phyloP scores from a whole-genome alignment of 2,888 invertebrate genomes.

The Hypomecis punctinalis region DNA sequence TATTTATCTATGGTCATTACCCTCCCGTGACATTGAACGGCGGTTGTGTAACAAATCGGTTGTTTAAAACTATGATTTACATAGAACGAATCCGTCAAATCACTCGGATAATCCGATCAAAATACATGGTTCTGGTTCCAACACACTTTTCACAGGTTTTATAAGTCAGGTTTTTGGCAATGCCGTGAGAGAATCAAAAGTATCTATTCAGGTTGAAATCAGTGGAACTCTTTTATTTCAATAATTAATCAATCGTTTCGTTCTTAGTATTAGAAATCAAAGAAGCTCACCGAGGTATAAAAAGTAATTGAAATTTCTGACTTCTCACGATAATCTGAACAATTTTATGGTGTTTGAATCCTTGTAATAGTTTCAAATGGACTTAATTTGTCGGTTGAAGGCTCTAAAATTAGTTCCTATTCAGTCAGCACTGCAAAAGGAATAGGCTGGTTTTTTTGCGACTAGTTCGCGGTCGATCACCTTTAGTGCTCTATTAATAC shows the following conservation, averaged over 20 bases:
- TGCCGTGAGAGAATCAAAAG: conserved; percentile 22
- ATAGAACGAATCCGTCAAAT: conserved; percentile 41
- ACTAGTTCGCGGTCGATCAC: conserved; percentile 52
- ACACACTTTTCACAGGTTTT: conserved; percentile 4
- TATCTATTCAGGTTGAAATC: not conserved
- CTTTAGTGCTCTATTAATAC: conserved; percentile 51
- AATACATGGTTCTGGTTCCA: conserved; percentile 8
- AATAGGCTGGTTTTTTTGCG: conserved; percentile 49
- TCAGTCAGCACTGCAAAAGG: conserved; percentile 36
- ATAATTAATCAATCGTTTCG: not conserved
- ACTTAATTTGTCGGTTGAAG: conserved; percentile 25
- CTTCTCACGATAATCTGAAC: conserved; percentile 23
- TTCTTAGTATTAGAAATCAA: conserved; percentile 6
- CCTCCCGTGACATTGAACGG: conserved; percentile 39
- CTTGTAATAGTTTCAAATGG: conserved; percentile 20
- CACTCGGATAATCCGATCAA: conserved; percentile 23
- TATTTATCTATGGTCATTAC: conserved; percentile 45
- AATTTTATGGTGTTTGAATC: conserved; percentile 28
- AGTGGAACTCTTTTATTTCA: not conserved
- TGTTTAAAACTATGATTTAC: conserved; percentile 37
- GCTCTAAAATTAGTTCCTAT: conserved; percentile 29
- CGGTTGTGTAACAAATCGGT: conserved; percentile 37
- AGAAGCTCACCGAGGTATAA: conserved; percentile 7
- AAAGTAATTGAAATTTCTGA: conserved; percentile 13
- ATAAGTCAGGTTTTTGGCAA: conserved; percentile 1